Conservation (phyloP, 1,140 invertebrate species). For the Brachionus paranguensis region DNA sequence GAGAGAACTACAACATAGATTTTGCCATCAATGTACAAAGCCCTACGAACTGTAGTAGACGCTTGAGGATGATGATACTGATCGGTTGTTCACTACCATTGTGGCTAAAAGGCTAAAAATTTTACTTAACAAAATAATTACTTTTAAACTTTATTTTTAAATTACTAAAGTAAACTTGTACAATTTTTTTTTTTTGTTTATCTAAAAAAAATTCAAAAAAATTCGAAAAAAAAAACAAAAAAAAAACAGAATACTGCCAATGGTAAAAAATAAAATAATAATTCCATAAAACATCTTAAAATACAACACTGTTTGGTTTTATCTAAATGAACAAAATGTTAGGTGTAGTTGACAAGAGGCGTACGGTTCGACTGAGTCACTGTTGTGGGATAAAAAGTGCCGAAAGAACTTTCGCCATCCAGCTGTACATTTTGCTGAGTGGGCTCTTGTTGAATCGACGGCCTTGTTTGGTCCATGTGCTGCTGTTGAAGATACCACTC, state of each 20-base stretch:
- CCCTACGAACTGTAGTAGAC: no score
- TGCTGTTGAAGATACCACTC: constrained; percentile 7
- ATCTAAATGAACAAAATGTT: not conserved
- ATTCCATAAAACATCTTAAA: not conserved
- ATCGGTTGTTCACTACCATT: no score
- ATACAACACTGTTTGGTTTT: constrained; percentile 16
- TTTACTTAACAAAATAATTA: not conserved
- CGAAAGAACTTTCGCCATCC: not conserved
- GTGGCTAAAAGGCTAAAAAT: no score
- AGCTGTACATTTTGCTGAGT: not conserved
- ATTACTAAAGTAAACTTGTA: not conserved
- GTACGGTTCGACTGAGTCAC: not conserved
- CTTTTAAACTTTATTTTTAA: not conserved
- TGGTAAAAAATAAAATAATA: not conserved
- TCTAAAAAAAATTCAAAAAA: not conserved
- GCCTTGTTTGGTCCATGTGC: not conserved
- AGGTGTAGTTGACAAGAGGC: not conserved
- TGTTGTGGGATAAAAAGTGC: not conserved
- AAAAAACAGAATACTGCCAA: constrained; percentile 10
- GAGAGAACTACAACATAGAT: not conserved
- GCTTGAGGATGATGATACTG: no score
- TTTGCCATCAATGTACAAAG: no score
- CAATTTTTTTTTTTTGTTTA: not conserved
- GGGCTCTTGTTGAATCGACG: not conserved
- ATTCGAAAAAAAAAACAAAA: not conserved